Conservation (phyloP, 2,797 vertebrate species). For the Psittacula derbiana region DNA sequence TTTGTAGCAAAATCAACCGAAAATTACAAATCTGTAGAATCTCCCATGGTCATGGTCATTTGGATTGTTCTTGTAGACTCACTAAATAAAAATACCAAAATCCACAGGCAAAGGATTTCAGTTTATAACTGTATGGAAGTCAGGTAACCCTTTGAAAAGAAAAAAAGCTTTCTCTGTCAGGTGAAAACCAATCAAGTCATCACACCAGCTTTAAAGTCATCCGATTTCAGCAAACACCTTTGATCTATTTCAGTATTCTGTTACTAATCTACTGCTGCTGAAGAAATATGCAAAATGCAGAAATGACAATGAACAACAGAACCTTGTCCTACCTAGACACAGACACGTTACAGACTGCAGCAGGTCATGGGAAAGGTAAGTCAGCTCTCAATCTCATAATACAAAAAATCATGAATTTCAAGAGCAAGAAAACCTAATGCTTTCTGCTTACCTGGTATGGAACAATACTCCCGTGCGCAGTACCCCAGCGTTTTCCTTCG, state of each 20-base stretch:
- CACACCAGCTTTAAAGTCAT: slow-evolving; percentile 20
- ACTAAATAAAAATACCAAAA: neutral
- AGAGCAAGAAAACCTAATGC: neutral
- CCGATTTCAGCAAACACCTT: slow-evolving; percentile 59
- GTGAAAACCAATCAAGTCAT: slow-evolving; percentile 20
- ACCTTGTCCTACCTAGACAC: slow-evolving; percentile 21
- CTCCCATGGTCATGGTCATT: neutral
- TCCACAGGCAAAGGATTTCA: neutral
- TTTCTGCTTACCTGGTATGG: slow-evolving; percentile 89
- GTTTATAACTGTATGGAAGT: neutral
- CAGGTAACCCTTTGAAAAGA: neutral
- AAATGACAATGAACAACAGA: slow-evolving; percentile 57
- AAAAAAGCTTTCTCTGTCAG: neutral
- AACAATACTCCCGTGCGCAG: slow-evolving; percentile 93
- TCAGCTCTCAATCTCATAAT: neutral
- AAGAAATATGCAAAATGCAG: slow-evolving; percentile 46
- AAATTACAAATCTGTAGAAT: neutral
- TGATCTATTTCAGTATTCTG: slow-evolving; percentile 62
- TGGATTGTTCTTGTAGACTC: neutral
- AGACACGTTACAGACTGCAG: neutral
- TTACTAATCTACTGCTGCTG: slow-evolving; percentile 55
- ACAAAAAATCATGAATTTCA: neutral
- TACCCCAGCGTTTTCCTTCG: slow-evolving; percentile 90
- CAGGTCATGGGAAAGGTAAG: slow-evolving; percentile 1
- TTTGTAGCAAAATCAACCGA: neutral